phyloP scores from a whole-genome alignment of 2,113 vertebrate species.

The Acanthisitta chloris region DNA sequence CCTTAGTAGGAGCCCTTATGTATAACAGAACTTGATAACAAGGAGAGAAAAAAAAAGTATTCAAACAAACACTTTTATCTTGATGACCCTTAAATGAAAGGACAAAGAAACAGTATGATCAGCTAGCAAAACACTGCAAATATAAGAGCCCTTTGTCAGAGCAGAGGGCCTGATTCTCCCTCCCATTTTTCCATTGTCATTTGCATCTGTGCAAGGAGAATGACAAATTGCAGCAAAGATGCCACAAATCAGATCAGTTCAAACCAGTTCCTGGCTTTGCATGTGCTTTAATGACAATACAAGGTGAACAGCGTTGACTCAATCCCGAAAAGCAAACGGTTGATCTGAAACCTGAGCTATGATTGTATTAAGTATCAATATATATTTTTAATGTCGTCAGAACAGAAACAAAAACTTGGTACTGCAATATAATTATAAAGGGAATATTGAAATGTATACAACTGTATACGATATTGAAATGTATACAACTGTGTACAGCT shows the following conservation, averaged over 20 bases:
- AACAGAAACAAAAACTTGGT: neutral
- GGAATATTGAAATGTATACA: neutral
- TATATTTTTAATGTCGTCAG: neutral
- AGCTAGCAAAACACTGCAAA: slow-evolving; percentile 35
- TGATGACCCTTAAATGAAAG: slow-evolving; percentile 57
- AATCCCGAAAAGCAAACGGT: neutral
- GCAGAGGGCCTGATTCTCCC: slow-evolving; percentile 29
- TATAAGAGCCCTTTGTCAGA: slow-evolving; percentile 47
- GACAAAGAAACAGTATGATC: slow-evolving; percentile 46
- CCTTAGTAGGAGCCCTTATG: neutral
- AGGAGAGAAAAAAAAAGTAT: neutral
- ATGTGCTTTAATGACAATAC: neutral
- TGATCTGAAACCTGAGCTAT: neutral
- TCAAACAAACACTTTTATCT: slow-evolving; percentile 44
- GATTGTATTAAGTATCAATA: neutral
- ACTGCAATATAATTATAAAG: neutral
- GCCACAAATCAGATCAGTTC: slow-evolving; percentile 21
- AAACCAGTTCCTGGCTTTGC: neutral
- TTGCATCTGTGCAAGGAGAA: slow-evolving; percentile 56
- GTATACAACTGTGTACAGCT: too few relatives aligned
- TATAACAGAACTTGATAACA: neutral
- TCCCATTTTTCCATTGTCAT: slow-evolving; percentile 11
- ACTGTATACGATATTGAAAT: too few relatives aligned
- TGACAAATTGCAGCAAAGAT: slow-evolving; percentile 31
- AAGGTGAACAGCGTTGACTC: slow-evolving; percentile 20